Conservation (phyloP, 2,888 invertebrate species). For the Helicoverpa assulta region DNA sequence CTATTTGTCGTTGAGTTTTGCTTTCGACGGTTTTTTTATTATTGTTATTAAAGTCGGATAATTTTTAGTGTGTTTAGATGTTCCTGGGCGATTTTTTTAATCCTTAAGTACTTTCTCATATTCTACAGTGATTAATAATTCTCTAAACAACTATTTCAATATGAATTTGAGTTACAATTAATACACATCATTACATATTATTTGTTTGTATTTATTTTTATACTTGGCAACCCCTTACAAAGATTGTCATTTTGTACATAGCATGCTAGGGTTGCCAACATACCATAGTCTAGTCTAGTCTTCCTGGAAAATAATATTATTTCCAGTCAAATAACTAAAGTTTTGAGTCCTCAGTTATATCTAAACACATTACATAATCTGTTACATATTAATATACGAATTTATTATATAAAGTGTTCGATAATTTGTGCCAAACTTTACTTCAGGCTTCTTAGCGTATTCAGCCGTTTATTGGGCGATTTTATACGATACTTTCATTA, state of each 20-base stretch:
- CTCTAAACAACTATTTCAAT: no score
- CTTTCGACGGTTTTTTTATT: slow-evolving; percentile 50
- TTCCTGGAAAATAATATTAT: no score
- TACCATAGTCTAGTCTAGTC: no score
- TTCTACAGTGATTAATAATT: not conserved
- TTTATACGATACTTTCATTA: slow-evolving; percentile 36
- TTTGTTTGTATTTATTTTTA: no score
- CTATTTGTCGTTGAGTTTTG: slow-evolving; percentile 39
- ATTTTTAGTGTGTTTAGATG: slow-evolving; percentile 34
- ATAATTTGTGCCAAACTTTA: slow-evolving; percentile 72
- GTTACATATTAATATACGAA: slow-evolving; percentile 59
- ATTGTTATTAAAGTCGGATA: slow-evolving; percentile 37
- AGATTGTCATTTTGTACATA: no score
- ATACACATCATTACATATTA: no score
- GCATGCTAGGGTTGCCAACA: no score
- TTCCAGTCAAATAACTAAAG: no score
- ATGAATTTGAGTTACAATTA: no score
- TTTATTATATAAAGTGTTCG: slow-evolving; percentile 64
- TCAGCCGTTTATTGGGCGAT: slow-evolving; percentile 38
- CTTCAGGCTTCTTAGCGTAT: slow-evolving; percentile 61
- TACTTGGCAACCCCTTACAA: no score
- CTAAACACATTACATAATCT: slow-evolving; percentile 35
- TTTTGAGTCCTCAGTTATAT: slow-evolving; percentile 14
- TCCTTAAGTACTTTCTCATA: not conserved
- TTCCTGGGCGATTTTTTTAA: not conserved